Base-by-base conservation (phyloP, 2,113 vertebrate genomes). In the Zosterops japonicus region DNA sequence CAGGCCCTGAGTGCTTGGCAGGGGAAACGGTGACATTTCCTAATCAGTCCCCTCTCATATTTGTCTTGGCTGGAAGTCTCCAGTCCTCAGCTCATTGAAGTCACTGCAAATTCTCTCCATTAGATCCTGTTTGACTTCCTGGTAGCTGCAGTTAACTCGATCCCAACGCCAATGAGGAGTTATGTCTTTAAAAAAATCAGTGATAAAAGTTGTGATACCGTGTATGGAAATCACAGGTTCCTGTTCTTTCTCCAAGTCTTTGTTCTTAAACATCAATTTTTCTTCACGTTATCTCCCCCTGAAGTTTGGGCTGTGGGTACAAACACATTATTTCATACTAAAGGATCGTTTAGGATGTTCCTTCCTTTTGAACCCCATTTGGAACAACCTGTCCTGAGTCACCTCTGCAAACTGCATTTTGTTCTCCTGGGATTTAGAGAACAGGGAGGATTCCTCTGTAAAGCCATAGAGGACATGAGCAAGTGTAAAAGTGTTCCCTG, bases 51-150 rank as follows among this genome's bases (percentile, higher is more conserved):
- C 97, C 94, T 90, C 97, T 97, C 96, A 19, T 98, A 88, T 98
- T 98, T 98, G 96, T 91, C 95, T 98, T 98, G 98, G 98, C 98
- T 92, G 82, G 87, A 97, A 87, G 87, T 95, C 94, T 92, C 64
- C 35, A 96, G 97, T 87, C 97, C 96, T 98, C 95, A 74, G 90
- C 97, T 97, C 97, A 98, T 98, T 97, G 98, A 97, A 98, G 96
- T 97, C 94, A 93, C 97, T 97, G 96, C 93, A 94, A 96, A 94
- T 92, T 94, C 82, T 95, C 90, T 93, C 92, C 97, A 95, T 98
- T 96, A 97, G 97, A 96, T 96, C 89, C 86, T 97, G 94, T 93
- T 96, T 91, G 87, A 94, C 97, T 98, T 98, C 98, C 98, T 97
- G 94, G 86, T 93, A 59, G 98, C 97, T 97, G 96, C 93, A 64